A percentile compares a stretch with the other conserved stretches of the same genome.
phyloP scores from a whole-genome alignment of 2,797 vertebrate species.

The Phalanger gymnotis region DNA sequence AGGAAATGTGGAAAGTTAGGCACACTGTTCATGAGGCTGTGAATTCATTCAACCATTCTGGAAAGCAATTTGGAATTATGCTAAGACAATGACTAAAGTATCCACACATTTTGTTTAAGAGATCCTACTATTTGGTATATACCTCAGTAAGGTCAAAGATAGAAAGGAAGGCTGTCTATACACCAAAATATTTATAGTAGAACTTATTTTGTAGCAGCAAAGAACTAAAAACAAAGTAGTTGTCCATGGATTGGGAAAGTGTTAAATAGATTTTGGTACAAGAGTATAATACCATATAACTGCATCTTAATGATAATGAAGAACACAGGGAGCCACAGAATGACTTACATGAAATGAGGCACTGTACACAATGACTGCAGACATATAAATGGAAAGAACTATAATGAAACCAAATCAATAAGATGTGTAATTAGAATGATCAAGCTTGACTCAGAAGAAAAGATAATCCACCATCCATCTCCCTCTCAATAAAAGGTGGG shows the following conservation, averaged over 20 bases:
- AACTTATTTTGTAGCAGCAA: neutral
- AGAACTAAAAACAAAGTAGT: neutral
- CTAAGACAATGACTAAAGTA: neutral
- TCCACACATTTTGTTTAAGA: neutral
- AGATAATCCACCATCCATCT: neutral
- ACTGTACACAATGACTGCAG: neutral
- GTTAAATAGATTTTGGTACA: neutral
- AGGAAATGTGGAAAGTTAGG: neutral
- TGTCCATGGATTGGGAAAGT: neutral
- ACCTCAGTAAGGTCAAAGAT: neutral
- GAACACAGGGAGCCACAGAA: neutral
- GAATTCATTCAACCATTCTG: neutral
- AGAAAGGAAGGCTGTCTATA: neutral
- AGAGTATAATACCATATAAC: neutral
- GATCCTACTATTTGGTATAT: neutral
- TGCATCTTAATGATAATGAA: neutral
- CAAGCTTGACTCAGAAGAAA: neutral
- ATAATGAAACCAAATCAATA: neutral
- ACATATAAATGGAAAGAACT: neutral
- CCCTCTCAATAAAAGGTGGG: neutral
- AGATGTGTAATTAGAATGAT: neutral
- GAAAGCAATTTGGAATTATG: neutral
- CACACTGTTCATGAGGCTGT: neutral
- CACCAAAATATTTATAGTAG: neutral
- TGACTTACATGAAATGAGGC: neutral